Evolutionary conservation across 2,888 invertebrate genomes (phyloP).

Genomic region (Limulus polyphemus): DNA sequence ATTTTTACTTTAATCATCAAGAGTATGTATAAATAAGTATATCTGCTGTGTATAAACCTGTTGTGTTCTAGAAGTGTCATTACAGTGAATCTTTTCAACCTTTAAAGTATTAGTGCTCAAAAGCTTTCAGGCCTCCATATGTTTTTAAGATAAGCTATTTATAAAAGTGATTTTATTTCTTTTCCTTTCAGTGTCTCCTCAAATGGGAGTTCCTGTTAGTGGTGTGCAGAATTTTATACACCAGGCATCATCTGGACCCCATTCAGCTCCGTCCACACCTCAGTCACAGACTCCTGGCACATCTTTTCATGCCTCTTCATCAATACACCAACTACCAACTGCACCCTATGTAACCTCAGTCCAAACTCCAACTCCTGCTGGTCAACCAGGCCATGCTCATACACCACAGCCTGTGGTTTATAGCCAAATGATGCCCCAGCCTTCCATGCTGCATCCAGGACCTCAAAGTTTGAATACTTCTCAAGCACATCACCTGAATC

Average conservation of each 20-base stretch:
- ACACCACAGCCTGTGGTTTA: conserved; percentile 22
- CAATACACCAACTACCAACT: conserved; percentile 19
- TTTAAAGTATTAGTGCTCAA: too few species aligned
- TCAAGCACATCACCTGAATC: conserved; percentile 5
- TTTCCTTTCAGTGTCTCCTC: too few species aligned
- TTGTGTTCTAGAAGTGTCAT: too few species aligned
- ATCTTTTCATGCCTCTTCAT: conserved; percentile 19
- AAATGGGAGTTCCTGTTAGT: conserved; percentile 1
- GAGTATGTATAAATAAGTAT: too few species aligned
- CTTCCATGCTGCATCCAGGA: background rate
- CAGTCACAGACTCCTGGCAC: conserved; percentile 18
- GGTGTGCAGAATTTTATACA: conserved; percentile 7
- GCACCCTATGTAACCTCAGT: conserved; percentile 6
- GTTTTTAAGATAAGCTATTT: too few species aligned
- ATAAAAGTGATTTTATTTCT: too few species aligned
- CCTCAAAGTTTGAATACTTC: conserved; percentile 2
- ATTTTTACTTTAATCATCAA: too few species aligned
- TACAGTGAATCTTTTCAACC: too few species aligned
- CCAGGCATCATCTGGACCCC: conserved; percentile 15
- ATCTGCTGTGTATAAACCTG: too few species aligned
- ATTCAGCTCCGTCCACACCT: conserved; percentile 19
- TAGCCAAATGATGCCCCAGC: conserved; percentile 14
- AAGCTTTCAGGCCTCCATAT: too few species aligned
- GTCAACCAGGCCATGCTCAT: conserved; percentile 14
- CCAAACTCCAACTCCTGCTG: conserved; percentile 19